These are phyloP conservation scores for Ictalurus punctatus DNA, from an alignment of 2,113 vertebrate genomes.

Conservation along the genomic window DNA sequence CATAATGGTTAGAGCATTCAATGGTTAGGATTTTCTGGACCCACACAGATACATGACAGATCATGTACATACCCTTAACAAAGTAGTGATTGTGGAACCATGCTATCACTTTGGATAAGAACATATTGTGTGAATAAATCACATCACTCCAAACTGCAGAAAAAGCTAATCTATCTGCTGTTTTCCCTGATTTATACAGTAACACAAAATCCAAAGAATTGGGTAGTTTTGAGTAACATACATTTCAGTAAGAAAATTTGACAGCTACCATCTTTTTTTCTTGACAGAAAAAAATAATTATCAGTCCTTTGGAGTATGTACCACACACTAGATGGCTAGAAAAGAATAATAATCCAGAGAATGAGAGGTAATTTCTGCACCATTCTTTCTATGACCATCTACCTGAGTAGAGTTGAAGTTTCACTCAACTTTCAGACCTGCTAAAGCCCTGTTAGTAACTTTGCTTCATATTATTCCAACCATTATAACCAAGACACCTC, in stretches of 20 bases:
- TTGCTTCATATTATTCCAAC: background rate
- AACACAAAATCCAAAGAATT: background rate
- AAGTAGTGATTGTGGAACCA: background rate
- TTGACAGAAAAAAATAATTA: background rate
- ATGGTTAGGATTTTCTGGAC: background rate
- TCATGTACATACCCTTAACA: background rate
- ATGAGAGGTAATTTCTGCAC: background rate
- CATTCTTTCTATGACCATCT: background rate
- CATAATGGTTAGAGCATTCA: background rate
- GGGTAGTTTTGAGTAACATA: background rate
- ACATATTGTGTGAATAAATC: background rate
- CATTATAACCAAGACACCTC: slow-evolving; percentile 19
- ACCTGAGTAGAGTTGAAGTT: background rate
- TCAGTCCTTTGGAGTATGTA: background rate
- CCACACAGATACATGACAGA: background rate
- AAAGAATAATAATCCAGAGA: background rate
- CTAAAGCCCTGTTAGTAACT: slow-evolving; percentile 14
- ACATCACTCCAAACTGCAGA: background rate
- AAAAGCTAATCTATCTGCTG: background rate
- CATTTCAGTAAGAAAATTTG: background rate
- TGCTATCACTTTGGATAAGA: background rate
- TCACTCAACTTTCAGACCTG: slow-evolving; percentile 2
- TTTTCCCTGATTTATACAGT: background rate
- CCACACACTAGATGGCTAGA: background rate
- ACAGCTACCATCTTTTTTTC: background rate